These are phyloP conservation scores for Hystrix cristata DNA, from an alignment of 2,113 vertebrate genomes.

Conservation along the genomic window DNA sequence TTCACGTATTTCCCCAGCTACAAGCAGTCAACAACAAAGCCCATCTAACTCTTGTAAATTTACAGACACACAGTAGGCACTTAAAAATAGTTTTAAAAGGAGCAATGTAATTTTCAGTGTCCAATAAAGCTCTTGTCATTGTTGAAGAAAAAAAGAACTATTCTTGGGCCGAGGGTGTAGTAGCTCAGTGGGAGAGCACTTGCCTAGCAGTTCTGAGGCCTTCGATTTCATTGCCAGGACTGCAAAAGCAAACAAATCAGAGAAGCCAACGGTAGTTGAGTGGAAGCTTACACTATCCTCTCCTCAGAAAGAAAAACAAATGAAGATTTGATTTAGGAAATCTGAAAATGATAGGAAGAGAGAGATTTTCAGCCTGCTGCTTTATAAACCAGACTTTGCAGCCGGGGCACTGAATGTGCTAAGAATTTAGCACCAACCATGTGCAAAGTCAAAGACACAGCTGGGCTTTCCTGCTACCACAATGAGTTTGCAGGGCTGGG, in stretches of 20 bases:
- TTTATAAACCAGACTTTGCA: neutral
- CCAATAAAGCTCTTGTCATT: neutral
- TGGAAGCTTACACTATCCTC: neutral
- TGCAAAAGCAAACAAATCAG: neutral
- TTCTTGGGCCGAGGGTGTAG: neutral
- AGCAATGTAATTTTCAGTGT: neutral
- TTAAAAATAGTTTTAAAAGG: constrained; percentile 24
- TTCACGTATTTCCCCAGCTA: neutral
- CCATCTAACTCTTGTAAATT: neutral
- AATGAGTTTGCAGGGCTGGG: neutral
- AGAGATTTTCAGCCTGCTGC: neutral
- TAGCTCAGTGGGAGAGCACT: neutral
- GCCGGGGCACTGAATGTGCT: neutral
- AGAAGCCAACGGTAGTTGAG: neutral
- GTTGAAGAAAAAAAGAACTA: neutral
- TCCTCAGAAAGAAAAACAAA: neutral
- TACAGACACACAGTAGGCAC: neutral
- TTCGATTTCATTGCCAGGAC: neutral
- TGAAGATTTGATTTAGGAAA: neutral
- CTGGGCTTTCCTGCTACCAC: neutral
- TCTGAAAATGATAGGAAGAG: neutral
- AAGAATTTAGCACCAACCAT: neutral
- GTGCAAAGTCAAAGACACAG: neutral
- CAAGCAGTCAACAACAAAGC: neutral
- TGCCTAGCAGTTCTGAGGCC: neutral